Conservation (phyloP, 2,888 invertebrate species). For the Oscheius sp. region DNA sequence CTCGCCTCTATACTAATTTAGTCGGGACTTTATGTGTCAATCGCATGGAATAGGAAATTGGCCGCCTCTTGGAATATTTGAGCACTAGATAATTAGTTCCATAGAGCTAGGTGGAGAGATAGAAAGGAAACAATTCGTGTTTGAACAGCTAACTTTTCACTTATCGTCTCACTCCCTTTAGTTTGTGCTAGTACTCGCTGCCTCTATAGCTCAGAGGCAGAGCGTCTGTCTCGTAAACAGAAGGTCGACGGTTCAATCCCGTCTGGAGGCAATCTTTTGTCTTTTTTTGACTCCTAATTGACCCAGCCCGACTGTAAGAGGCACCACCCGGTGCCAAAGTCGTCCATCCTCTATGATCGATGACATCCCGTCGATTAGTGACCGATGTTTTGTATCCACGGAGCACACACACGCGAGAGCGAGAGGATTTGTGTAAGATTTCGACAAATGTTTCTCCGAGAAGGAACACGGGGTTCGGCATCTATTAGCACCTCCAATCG, state of each 20-base stretch:
- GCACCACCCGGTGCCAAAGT: slow-evolving; percentile 1
- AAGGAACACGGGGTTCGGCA: no score
- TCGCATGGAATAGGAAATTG: slow-evolving; percentile 30
- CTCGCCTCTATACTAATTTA: not conserved
- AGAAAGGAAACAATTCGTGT: no score
- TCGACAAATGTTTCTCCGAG: no score
- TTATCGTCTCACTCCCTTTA: no score
- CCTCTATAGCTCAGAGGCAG: slow-evolving; percentile 54
- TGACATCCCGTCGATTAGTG: slow-evolving; percentile 21
- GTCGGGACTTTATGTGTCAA: not conserved
- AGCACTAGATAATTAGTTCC: not conserved
- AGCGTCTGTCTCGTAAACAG: slow-evolving; percentile 61
- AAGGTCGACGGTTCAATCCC: slow-evolving; percentile 49
- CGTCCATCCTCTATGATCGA: slow-evolving; percentile 30
- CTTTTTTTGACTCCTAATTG: not conserved
- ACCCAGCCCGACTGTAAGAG: not conserved
- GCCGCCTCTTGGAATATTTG: not conserved
- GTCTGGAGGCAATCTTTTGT: slow-evolving; percentile 22
- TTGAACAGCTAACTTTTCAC: no score
- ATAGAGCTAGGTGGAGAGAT: no score
- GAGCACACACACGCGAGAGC: no score
- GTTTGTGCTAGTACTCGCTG: not conserved
- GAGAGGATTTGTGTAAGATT: no score
- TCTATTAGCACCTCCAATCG: no score
- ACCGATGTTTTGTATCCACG: slow-evolving; percentile 38